Evolutionary conservation across 1,140 invertebrate genomes (phyloP).

Genomic region (Scaptomyza graminum): DNA sequence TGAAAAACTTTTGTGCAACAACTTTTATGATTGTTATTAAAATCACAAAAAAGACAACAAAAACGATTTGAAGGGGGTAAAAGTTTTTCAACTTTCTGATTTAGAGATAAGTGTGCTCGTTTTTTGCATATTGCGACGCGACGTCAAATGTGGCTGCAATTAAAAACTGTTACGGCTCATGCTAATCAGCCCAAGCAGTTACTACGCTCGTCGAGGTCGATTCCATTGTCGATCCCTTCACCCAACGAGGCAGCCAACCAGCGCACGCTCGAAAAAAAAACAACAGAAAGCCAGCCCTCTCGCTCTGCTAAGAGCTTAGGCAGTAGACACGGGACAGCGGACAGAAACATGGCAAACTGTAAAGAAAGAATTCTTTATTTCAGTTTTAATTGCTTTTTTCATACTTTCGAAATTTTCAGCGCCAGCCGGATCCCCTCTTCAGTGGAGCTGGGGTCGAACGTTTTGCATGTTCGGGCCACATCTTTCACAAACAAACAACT

Average conservation of each 20-base stretch:
- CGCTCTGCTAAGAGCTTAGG: slow-evolving; percentile 24
- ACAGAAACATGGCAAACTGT: slow-evolving; percentile 59
- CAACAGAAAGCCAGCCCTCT: slow-evolving; percentile 15
- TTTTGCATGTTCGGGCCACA: slow-evolving; percentile 78
- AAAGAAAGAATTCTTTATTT: slow-evolving; percentile 83
- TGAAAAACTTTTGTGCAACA: slow-evolving; percentile 53
- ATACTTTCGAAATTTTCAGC: slow-evolving; percentile 77
- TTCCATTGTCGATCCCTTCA: slow-evolving; percentile 51
- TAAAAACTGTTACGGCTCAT: slow-evolving; percentile 82
- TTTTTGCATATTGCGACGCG: slow-evolving; percentile 68
- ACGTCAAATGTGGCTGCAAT: slow-evolving; percentile 78
- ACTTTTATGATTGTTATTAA: slow-evolving; percentile 68
- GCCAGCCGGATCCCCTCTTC: slow-evolving; percentile 43
- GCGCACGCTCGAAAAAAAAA: slow-evolving; percentile 39
- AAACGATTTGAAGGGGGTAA: slow-evolving; percentile 28
- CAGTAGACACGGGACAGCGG: slow-evolving; percentile 1
- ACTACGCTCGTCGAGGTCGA: slow-evolving; percentile 25
- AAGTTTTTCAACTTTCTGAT: slow-evolving; percentile 81
- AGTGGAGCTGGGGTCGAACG: neutral
- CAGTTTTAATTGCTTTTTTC: slow-evolving; percentile 83
- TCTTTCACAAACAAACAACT: slow-evolving; percentile 75
- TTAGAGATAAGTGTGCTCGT: slow-evolving; percentile 75
- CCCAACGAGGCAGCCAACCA: slow-evolving; percentile 45
- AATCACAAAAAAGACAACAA: slow-evolving; percentile 23
- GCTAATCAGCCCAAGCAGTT: slow-evolving; percentile 73